Evolutionary conservation across 1,140 invertebrate species (phyloP).

Genomic region (Lutraria rhynchaena): DNA sequence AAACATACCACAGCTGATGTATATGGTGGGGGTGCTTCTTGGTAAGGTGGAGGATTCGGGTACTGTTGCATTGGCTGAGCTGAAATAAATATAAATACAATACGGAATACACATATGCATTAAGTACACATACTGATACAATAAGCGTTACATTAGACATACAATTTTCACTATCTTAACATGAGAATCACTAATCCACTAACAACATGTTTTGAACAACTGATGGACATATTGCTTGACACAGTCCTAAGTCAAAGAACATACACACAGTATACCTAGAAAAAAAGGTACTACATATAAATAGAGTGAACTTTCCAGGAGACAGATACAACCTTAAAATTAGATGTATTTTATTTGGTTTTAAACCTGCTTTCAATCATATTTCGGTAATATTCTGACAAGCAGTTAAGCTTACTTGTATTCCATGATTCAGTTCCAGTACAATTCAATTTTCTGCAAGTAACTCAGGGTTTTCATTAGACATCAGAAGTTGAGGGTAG

Average conservation of each 20-base stretch:
- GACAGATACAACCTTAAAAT: too few relatives aligned
- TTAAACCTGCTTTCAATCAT: too few relatives aligned
- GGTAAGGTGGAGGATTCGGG: slow-evolving; percentile 41
- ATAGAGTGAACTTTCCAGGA: too few relatives aligned
- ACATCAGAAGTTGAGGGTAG: too few relatives aligned
- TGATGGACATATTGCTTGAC: not conserved
- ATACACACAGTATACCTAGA: not conserved
- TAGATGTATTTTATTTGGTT: too few relatives aligned
- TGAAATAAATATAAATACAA: not conserved
- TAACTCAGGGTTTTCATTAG: too few relatives aligned
- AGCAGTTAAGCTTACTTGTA: too few relatives aligned
- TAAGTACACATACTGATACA: not conserved
- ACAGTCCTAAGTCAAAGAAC: not conserved
- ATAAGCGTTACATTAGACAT: not conserved
- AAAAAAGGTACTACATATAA: not conserved
- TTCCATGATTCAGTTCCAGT: too few relatives aligned
- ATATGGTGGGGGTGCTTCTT: slow-evolving; percentile 39
- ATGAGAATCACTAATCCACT: not conserved
- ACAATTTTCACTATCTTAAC: not conserved
- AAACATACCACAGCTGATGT: not conserved
- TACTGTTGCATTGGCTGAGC: slow-evolving; percentile 6
- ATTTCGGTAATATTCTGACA: not conserved
- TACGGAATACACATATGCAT: not conserved
- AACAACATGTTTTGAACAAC: not conserved
- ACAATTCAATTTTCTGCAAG: too few relatives aligned